These are phyloP conservation scores for Vulpes ferrilata DNA, from an alignment of 2,113 vertebrate genomes.

Conservation along the genomic window DNA sequence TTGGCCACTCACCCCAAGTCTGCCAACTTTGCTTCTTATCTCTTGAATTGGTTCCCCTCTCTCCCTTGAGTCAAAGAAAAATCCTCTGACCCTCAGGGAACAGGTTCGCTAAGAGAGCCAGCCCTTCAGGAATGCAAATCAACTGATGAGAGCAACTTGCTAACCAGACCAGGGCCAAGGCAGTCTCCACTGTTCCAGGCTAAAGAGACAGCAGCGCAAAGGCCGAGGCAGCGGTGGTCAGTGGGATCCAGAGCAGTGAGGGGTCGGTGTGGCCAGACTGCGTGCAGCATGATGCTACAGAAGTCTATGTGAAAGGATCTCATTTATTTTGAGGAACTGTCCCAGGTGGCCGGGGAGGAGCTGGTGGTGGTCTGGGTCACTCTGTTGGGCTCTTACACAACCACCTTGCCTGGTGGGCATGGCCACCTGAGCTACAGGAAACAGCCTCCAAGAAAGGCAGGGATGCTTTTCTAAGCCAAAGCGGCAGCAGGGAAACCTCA, in stretches of 20 bases:
- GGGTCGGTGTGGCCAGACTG: background rate
- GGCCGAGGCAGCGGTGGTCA: background rate
- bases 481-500: background rate
- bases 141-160: background rate
- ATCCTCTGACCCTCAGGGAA: background rate
- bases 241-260: background rate
- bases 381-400: background rate
- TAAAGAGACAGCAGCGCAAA: background rate
- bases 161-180: background rate
- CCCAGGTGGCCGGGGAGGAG: background rate
- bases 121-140: background rate
- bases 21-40: background rate
- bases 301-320: background rate
- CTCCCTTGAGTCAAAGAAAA: background rate
- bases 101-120: background rate
- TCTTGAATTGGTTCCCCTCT: background rate
- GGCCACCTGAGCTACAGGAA: background rate
- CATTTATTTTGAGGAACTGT: background rate
- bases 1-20: background rate
- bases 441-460: background rate
- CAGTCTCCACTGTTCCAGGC: background rate
- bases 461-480: background rate
- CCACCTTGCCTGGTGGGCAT: rapidly evolving
- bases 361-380: background rate
- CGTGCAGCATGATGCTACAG: background rate